Conservation (phyloP, 1,140 invertebrate species). For the Marisa cornuarietis region DNA sequence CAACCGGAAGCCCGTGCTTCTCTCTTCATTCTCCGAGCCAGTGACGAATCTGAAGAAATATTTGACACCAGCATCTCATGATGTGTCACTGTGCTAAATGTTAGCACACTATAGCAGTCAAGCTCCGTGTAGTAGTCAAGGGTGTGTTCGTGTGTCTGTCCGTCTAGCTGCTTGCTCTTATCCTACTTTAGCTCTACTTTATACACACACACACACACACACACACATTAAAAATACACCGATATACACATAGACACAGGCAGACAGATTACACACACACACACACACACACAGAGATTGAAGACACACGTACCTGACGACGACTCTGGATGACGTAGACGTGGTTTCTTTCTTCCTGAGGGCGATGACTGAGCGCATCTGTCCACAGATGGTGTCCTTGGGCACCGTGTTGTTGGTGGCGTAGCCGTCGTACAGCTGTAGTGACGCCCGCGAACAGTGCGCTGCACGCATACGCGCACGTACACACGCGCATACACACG, state of each 20-base stretch:
- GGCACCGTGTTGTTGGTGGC: constrained; percentile 9
- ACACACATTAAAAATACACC: not conserved
- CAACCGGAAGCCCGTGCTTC: constrained; percentile 13
- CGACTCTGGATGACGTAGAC: constrained; percentile 9
- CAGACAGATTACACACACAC: not conserved
- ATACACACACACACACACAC: not conserved
- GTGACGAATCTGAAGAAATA: constrained; percentile 16
- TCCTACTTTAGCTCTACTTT: no score
- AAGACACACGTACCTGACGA: constrained; percentile 1
- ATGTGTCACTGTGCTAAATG: not conserved
- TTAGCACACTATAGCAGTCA: no score
- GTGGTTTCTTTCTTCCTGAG: constrained; percentile 2
- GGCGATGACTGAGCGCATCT: constrained; percentile 4
- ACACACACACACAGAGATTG: not conserved
- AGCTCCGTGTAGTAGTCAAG: no score
- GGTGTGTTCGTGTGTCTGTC: no score
- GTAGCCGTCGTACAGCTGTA: constrained; percentile 13
- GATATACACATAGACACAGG: not conserved
- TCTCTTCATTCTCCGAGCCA: constrained; percentile 1
- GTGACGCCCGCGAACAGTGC: constrained; percentile 3
- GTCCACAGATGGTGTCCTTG: constrained; percentile 12
- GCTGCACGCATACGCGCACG: not conserved
- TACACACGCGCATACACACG: not conserved
- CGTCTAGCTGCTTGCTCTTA: no score
- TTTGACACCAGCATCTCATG: not conserved